Conservation (phyloP, 92 coral and sea anemone species). For the Palythoa caribaeorum region DNA sequence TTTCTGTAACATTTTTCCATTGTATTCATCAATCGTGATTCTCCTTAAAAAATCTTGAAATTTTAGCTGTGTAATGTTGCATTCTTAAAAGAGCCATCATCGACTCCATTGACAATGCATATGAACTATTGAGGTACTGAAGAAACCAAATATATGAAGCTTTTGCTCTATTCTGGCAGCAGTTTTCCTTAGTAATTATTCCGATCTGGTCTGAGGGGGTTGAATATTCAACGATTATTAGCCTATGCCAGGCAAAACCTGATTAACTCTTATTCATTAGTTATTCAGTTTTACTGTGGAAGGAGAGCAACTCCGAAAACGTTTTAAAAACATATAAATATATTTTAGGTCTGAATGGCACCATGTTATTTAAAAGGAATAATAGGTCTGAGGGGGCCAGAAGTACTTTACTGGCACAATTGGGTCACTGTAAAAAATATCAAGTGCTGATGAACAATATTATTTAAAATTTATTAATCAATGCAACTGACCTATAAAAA, state of each 20-base stretch:
- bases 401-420: not conserved
- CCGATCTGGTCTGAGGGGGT: not conserved
- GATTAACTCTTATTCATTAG: no score
- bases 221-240: not conserved
- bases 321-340: not conserved
- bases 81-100: constrained; percentile 2
- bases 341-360: not conserved
- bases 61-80: not conserved
- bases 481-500: no score
- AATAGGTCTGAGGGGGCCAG: not conserved
- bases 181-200: not conserved
- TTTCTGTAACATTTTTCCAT: not conserved
- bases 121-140: not conserved
- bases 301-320: no score
- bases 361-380: constrained; percentile 1
- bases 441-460: no score
- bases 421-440: not conserved
- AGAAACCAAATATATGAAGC: constrained; percentile 2
- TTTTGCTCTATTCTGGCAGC: not conserved
- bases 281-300: no score
- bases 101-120: not conserved
- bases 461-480: no score
- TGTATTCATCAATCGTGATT: not conserved
- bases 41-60: not conserved
- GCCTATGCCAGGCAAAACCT: no score